Percentiles rank a stretch among this genome's conserved stretches.
phyloP scores from a whole-genome alignment of 2,888 invertebrate genomes.

The Oxyteleia sp. region DNA sequence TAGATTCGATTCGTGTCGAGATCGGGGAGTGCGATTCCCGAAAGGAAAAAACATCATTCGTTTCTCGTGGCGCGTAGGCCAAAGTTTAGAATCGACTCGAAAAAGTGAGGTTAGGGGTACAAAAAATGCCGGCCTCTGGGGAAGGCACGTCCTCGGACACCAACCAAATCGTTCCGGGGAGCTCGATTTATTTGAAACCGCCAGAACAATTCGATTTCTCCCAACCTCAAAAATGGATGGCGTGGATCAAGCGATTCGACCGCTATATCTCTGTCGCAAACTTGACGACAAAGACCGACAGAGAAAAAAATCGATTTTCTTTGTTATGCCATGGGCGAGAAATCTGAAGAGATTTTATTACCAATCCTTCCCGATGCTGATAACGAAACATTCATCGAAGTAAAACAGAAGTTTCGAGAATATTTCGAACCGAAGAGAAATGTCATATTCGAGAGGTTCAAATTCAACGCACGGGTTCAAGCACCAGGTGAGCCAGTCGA shows the following conservation, averaged over 20 bases:
- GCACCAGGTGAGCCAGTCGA: slow-evolving; percentile 58
- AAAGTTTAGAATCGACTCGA: no score
- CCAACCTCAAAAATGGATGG: slow-evolving; percentile 56
- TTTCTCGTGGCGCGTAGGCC: no score
- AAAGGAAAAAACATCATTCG: no score
- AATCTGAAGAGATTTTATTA: slow-evolving; percentile 69
- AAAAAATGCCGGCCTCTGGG: no score
- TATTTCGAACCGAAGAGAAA: slow-evolving; percentile 63
- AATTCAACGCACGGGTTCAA: slow-evolving; percentile 73
- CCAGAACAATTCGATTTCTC: slow-evolving; percentile 55
- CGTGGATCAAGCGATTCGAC: slow-evolving; percentile 61
- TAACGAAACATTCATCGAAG: slow-evolving; percentile 2
- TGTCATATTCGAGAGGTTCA: slow-evolving; percentile 74
- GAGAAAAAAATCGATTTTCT: no score
- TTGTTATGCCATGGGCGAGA: slow-evolving; percentile 76
- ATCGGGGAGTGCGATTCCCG: no score
- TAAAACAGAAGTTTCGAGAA: slow-evolving; percentile 23
- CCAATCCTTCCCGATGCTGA: slow-evolving; percentile 42
- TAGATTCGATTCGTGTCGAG: no score
- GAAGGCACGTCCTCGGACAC: no score
- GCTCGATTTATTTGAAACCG: not conserved
- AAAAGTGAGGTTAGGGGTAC: not conserved
- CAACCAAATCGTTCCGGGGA: no score
- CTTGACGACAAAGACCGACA: slow-evolving; percentile 39
- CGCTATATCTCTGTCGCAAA: slow-evolving; percentile 58